phyloP scores from a whole-genome alignment of 2,888 invertebrate species.

The Lymantria dispar region DNA sequence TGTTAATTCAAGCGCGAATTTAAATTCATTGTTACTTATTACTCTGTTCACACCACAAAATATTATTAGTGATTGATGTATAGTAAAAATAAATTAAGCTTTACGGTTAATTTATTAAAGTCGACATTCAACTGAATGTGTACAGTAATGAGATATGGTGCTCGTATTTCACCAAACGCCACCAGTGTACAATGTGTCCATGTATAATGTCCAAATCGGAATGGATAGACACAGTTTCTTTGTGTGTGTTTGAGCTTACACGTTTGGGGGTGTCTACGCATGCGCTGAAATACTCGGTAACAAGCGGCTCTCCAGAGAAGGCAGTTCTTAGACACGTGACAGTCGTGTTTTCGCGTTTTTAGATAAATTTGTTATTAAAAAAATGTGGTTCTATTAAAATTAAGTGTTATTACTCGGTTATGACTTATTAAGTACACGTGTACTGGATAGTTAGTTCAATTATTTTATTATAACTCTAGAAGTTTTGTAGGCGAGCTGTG shows the following conservation, averaged over 20 bases:
- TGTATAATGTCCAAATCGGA: slow-evolving; percentile 15
- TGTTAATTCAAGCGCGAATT: no score
- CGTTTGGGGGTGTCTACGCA: slow-evolving; percentile 19
- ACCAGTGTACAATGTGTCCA: slow-evolving; percentile 19
- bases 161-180: slow-evolving; percentile 19
- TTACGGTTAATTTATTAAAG: no score
- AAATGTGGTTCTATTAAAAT: slow-evolving; percentile 9
- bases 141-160: neutral
- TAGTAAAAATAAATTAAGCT: no score
- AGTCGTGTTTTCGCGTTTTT: slow-evolving; percentile 13
- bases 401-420: slow-evolving; percentile 10
- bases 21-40: no score
- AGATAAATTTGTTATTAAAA: slow-evolving; percentile 23
- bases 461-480: slow-evolving; percentile 16
- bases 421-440: slow-evolving; percentile 17
- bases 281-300: slow-evolving; percentile 24
- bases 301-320: slow-evolving; percentile 20
- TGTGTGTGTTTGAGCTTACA: slow-evolving; percentile 11
- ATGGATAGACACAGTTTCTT: slow-evolving; percentile 16
- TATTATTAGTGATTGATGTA: no score
- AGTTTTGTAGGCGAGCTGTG: slow-evolving; percentile 24
- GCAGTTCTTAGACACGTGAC: slow-evolving; percentile 17
- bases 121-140: no score
- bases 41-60: no score
- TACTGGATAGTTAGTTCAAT: slow-evolving; percentile 8